Conservation (phyloP, 2,888 invertebrate species). For the Apantesis nais region DNA sequence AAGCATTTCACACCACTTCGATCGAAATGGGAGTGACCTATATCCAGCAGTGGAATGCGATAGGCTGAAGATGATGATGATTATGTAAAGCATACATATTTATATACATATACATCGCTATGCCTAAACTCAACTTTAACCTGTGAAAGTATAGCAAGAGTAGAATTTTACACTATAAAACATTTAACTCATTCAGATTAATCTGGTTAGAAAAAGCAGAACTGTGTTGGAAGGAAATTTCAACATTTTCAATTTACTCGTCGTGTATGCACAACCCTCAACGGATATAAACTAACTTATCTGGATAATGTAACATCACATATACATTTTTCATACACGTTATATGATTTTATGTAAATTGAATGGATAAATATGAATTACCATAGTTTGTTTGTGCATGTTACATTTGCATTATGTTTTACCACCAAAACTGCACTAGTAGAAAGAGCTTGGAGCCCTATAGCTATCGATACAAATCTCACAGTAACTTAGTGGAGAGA, state of each 20-base stretch:
- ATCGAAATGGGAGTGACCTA: too few species aligned
- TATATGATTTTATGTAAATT: constrained; percentile 42
- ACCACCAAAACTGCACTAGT: too few species aligned
- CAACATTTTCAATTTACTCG: constrained; percentile 53
- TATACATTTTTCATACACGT: constrained; percentile 45
- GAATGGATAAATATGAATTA: constrained; percentile 32
- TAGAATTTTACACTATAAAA: constrained; percentile 33
- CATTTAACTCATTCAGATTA: constrained; percentile 29
- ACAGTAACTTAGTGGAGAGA: not conserved
- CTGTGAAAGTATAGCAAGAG: constrained; percentile 23
- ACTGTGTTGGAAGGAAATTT: constrained; percentile 28
- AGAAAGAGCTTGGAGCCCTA: not conserved
- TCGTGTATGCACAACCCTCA: constrained; percentile 46
- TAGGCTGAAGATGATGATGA: too few species aligned
- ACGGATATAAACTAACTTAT: constrained; percentile 53
- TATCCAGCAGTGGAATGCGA: too few species aligned
- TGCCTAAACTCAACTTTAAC: constrained; percentile 25
- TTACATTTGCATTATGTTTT: not conserved
- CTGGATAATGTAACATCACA: constrained; percentile 48
- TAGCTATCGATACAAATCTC: not conserved
- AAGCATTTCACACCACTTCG: too few species aligned
- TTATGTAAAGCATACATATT: constrained; percentile 5
- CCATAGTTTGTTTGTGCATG: constrained; percentile 20
- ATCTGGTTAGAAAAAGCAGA: constrained; percentile 23
- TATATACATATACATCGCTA: constrained; percentile 28